A percentile compares a stretch with the other conserved stretches of the same genome.
Conservation (phyloP, 2,113 vertebrate species). For the Paratilapia polleni region DNA sequence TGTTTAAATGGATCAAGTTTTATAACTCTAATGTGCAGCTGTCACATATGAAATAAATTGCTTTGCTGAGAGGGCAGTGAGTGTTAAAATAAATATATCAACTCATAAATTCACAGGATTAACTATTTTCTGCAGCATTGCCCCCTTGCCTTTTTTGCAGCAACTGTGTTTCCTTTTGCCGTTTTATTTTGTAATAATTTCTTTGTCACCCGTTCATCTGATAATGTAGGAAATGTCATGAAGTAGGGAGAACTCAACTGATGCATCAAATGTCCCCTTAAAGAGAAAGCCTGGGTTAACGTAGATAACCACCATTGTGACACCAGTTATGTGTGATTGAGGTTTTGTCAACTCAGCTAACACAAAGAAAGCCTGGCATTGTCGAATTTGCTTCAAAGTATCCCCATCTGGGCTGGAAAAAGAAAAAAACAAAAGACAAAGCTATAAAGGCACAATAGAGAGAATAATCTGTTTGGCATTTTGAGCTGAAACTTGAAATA, state of each 20-base stretch:
- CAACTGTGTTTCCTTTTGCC: not conserved
- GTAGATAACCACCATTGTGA: not conserved
- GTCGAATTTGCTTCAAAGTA: not conserved
- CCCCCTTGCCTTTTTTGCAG: not conserved
- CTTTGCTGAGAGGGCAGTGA: not conserved
- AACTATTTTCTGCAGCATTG: not conserved
- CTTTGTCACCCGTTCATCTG: too few relatives aligned
- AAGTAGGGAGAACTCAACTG: not conserved
- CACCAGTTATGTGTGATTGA: not conserved
- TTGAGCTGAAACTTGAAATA: not conserved
- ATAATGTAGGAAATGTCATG: not conserved
- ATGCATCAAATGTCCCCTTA: not conserved
- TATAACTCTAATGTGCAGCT: not conserved
- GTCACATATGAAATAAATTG: not conserved
- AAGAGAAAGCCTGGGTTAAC: not conserved
- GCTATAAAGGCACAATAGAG: not conserved
- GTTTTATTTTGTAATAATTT: conserved; percentile 2
- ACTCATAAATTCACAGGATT: not conserved
- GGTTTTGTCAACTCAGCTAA: not conserved
- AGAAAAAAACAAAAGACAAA: not conserved
- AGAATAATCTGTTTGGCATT: not conserved
- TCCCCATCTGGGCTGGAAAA: not conserved
- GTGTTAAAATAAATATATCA: not conserved
- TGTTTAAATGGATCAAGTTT: not conserved
- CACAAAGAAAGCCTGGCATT: not conserved